Evolutionary conservation across 53 echinoderm and acorn worm species (phyloP).

Genomic region (Hippasteria phrygiana): DNA sequence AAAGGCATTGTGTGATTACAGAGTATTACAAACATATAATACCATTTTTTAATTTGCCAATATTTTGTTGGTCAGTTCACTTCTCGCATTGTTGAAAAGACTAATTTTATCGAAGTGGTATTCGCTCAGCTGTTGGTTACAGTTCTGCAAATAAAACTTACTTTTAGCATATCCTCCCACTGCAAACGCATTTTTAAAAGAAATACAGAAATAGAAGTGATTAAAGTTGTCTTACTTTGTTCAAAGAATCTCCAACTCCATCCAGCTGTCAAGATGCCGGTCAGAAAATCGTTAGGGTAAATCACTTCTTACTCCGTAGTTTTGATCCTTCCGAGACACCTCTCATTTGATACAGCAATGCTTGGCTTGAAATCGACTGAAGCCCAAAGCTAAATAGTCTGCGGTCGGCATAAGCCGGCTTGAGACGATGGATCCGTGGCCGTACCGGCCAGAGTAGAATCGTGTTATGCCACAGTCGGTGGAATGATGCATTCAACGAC

Average conservation of each 20-base stretch:
- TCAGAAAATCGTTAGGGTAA: background rate
- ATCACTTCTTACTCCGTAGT: background rate
- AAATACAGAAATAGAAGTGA: background rate
- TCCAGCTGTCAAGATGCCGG: background rate
- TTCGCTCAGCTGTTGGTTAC: too few relatives aligned
- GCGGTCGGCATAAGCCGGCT: background rate
- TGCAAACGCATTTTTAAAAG: background rate
- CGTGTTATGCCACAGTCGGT: background rate
- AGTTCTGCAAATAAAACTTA: background rate
- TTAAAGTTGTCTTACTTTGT: constrained; percentile 40
- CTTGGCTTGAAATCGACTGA: background rate
- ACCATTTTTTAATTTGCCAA: too few relatives aligned
- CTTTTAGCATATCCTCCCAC: background rate
- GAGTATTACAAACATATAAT: too few relatives aligned
- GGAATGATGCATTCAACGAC: background rate
- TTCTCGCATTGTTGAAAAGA: too few relatives aligned
- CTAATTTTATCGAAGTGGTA: too few relatives aligned
- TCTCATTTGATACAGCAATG: background rate
- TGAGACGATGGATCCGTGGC: background rate
- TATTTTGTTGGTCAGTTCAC: too few relatives aligned
- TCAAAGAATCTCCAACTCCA: constrained; percentile 6
- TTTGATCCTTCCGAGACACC: constrained; percentile 14
- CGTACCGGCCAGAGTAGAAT: background rate
- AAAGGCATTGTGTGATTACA: too few relatives aligned
- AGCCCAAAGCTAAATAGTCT: constrained; percentile 36